Percentiles rank a stretch among this genome's conserved stretches.
Conservation (phyloP, 2,888 invertebrate species). For the Dorcus hopei region DNA sequence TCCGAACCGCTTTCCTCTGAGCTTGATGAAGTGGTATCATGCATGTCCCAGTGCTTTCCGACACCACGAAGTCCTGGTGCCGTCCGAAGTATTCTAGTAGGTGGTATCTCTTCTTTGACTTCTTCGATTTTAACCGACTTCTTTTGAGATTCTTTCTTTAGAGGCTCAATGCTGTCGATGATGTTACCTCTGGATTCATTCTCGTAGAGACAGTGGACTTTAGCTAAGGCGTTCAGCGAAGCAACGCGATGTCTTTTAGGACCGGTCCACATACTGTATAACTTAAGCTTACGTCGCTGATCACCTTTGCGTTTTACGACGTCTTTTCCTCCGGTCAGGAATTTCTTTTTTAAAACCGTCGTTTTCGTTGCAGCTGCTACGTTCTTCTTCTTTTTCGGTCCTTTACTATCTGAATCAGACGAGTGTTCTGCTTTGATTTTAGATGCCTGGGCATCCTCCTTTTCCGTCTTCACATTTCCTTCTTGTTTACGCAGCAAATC, state of each 20-base stretch:
- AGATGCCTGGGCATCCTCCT: neutral
- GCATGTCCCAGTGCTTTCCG: constrained; percentile 83
- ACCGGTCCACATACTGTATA: constrained; percentile 70
- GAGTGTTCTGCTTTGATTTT: constrained; percentile 4
- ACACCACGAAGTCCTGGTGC: constrained; percentile 73
- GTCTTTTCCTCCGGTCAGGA: constrained; percentile 13
- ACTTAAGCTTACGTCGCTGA: constrained; percentile 53
- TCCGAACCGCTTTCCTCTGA: constrained; percentile 36
- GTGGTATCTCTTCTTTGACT: constrained; percentile 25
- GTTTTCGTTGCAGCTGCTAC: constrained; percentile 4
- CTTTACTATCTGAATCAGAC: neutral
- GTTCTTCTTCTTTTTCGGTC: constrained; percentile 5
- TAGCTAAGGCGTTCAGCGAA: constrained; percentile 82
- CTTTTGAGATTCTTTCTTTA: constrained; percentile 27
- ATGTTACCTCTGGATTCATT: constrained; percentile 78
- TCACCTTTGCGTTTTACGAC: constrained; percentile 26
- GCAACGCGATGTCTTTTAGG: constrained; percentile 84
- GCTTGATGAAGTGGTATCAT: constrained; percentile 63
- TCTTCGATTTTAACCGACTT: constrained; percentile 26
- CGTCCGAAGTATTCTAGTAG: constrained; percentile 62
- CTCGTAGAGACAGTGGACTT: constrained; percentile 88
- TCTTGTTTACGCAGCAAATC: constrained; percentile 17
- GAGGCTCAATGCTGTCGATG: constrained; percentile 49
- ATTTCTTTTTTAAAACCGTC: constrained; percentile 16
- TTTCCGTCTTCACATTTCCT: constrained; percentile 8